phyloP scores from a whole-genome alignment of 2,797 vertebrate genomes.

The Tinamus major region DNA sequence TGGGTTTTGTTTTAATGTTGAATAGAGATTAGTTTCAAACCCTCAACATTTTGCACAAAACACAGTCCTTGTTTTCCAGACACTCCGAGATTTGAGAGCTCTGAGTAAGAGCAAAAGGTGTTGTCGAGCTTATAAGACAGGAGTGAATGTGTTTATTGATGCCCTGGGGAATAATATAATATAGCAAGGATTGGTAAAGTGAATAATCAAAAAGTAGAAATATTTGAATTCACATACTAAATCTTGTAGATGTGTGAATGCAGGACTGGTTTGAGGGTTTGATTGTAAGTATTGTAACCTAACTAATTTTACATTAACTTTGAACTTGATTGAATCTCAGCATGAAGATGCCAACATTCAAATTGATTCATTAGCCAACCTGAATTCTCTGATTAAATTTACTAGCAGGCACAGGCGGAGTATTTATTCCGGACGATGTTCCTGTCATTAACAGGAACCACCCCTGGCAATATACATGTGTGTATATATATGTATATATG shows the following conservation, averaged over 20 bases:
- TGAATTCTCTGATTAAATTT: slow-evolving; percentile 54
- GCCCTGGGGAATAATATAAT: slow-evolving; percentile 53
- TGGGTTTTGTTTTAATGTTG: slow-evolving; percentile 1
- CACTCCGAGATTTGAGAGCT: not conserved
- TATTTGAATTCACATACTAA: slow-evolving; percentile 2
- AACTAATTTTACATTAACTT: slow-evolving; percentile 34
- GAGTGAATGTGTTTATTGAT: slow-evolving; percentile 40
- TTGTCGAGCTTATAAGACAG: slow-evolving; percentile 41
- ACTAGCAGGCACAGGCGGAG: not conserved
- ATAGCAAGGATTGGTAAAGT: slow-evolving; percentile 43
- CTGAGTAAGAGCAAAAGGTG: slow-evolving; percentile 24
- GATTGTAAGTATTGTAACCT: not conserved
- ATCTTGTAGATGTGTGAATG: not conserved
- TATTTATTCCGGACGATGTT: slow-evolving; percentile 29
- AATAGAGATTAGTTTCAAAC: slow-evolving; percentile 22
- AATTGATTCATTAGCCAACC: slow-evolving; percentile 57
- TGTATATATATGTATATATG: not conserved
- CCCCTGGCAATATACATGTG: not conserved
- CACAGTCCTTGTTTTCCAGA: not conserved
- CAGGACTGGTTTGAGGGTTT: not conserved
- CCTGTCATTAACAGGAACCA: slow-evolving; percentile 1
- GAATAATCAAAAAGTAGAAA: slow-evolving; percentile 49
- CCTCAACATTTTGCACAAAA: not conserved
- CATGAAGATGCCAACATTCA: slow-evolving; percentile 36
- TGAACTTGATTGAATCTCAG: slow-evolving; percentile 56